These are phyloP conservation scores for Anastatus disparis DNA, from an alignment of 1,140 invertebrate genomes.

Conservation along the genomic window DNA sequence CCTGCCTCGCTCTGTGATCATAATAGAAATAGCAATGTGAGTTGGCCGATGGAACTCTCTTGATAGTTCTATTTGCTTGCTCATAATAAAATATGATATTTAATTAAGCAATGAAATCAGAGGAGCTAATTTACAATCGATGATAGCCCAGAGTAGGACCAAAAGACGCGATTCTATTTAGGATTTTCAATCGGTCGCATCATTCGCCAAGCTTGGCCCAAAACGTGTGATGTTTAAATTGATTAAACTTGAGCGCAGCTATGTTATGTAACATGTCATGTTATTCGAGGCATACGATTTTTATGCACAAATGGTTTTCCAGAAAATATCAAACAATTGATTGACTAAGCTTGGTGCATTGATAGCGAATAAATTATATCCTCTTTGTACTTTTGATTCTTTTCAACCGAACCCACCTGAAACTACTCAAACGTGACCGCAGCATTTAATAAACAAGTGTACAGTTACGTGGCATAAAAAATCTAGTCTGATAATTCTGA, in stretches of 20 bases:
- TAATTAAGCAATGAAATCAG: conserved; percentile 56
- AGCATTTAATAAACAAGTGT: conserved; percentile 48
- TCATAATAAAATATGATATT: conserved; percentile 54
- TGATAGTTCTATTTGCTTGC: conserved; percentile 47
- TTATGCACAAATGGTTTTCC: conserved; percentile 40
- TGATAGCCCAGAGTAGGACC: conserved; percentile 49
- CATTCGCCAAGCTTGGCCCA: conserved; percentile 24
- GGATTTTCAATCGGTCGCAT: conserved; percentile 37
- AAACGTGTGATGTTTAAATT: conserved; percentile 4
- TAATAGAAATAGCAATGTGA: conserved; percentile 49
- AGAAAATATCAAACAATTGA: conserved; percentile 25
- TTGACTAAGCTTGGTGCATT: conserved; percentile 18
- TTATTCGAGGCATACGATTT: background rate
- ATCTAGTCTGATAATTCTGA: conserved; percentile 57
- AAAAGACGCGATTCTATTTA: conserved; percentile 48
- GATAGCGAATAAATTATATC: conserved; percentile 23
- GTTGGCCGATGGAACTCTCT: conserved; percentile 45
- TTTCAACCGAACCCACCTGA: conserved; percentile 49
- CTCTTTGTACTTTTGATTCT: conserved; percentile 51
- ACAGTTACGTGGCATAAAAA: conserved; percentile 49
- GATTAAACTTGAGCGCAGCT: conserved; percentile 7
- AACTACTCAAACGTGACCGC: conserved; percentile 45
- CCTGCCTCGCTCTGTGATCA: conserved; percentile 49
- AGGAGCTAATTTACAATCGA: conserved; percentile 55
- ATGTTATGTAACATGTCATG: conserved; percentile 6